phyloP scores from a whole-genome alignment of 2,888 invertebrate genomes.

The Callyntrura guangdongensis region DNA sequence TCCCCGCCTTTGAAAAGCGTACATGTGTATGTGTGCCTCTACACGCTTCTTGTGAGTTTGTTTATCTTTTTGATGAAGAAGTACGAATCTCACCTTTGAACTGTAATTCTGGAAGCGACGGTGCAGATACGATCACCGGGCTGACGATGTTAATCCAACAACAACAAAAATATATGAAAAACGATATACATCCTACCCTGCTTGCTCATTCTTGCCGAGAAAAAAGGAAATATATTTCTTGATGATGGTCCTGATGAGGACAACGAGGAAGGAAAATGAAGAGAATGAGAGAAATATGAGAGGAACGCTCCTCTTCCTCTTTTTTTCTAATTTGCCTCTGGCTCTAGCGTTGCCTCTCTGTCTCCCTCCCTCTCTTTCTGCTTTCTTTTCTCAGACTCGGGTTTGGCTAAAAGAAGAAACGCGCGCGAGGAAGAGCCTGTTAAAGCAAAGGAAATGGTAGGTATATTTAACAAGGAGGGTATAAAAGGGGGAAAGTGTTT shows the following conservation, averaged over 20 bases:
- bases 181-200: neutral
- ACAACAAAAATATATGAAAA: neutral
- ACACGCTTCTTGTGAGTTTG: neutral
- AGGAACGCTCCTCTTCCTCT: neutral
- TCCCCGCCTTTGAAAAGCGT: neutral
- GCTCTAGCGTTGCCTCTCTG: constrained; percentile 12
- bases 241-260: neutral
- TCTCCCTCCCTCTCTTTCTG: neutral
- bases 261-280: constrained; percentile 5
- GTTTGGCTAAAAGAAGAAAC: neutral
- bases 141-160: neutral
- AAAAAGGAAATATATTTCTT: constrained; percentile 4
- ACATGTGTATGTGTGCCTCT: neutral
- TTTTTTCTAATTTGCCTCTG: constrained; percentile 49
- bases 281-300: constrained; percentile 21
- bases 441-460: neutral
- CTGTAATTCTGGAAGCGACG: constrained; percentile 29
- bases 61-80: constrained; percentile 20
- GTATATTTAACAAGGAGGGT: neutral
- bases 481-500: neutral
- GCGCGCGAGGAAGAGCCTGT: neutral
- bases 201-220: neutral
- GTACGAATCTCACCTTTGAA: constrained; percentile 41
- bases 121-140: neutral
- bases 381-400: neutral